Evolutionary conservation across 2,113 vertebrate genomes (phyloP).

Genomic region (Gambusia affinis): DNA sequence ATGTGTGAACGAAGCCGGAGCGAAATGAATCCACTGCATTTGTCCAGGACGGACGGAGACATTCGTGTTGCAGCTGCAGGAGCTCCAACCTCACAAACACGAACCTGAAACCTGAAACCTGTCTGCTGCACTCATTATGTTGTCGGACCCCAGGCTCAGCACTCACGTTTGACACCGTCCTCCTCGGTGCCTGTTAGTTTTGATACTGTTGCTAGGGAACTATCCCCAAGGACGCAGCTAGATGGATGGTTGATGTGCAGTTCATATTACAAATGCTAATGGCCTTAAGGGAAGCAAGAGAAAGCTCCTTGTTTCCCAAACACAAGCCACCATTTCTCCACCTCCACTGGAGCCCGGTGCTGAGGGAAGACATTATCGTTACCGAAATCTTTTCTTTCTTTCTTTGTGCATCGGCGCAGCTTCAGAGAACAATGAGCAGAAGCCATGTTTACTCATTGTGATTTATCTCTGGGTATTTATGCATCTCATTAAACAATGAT

Average conservation of each 20-base stretch:
- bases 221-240: constrained; percentile 63
- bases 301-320: constrained; percentile 32
- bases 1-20: constrained; percentile 45
- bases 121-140: constrained; percentile 40
- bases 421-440: constrained; percentile 41
- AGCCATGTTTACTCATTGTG: constrained; percentile 50
- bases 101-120: constrained; percentile 52
- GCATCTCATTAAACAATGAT: constrained; percentile 57
- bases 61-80: constrained; percentile 15
- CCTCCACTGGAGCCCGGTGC: constrained; percentile 29
- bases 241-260: constrained; percentile 48
- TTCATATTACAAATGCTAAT: constrained; percentile 70
- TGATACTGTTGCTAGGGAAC: constrained; percentile 78
- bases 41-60: constrained; percentile 15
- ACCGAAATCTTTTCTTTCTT: constrained; percentile 13
- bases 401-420: neutral
- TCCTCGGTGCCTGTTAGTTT: constrained; percentile 62
- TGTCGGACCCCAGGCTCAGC: constrained; percentile 22
- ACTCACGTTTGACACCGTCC: constrained; percentile 56
- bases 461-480: constrained; percentile 52
- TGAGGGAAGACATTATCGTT: constrained; percentile 52
- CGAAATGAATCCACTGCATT: constrained; percentile 6
- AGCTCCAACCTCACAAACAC: constrained; percentile 39
- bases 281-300: constrained; percentile 63
- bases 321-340: constrained; percentile 20